Evolutionary conservation across 2,797 vertebrate species (phyloP).

Genomic region (Mus minutoides): DNA sequence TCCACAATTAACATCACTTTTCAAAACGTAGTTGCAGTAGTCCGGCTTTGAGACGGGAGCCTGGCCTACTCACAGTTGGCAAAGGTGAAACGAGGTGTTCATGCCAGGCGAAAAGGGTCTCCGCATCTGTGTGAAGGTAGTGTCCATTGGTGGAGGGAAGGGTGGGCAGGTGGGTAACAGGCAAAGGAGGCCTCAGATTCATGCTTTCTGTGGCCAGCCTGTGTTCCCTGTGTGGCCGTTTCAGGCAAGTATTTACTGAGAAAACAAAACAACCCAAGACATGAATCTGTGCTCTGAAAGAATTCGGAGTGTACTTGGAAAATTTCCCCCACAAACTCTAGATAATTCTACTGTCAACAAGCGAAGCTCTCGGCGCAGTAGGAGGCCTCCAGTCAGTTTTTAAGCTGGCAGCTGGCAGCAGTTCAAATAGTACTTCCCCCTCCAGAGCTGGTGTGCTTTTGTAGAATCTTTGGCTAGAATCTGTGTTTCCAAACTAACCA

Average conservation of each 20-base stretch:
- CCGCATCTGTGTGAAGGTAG: background rate
- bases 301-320: slow-evolving; percentile 55
- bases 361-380: slow-evolving; percentile 30
- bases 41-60: background rate
- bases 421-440: slow-evolving; percentile 10
- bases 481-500: background rate
- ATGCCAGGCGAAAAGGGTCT: background rate
- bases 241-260: background rate
- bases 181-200: background rate
- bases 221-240: background rate
- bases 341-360: slow-evolving; percentile 64
- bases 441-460: slow-evolving; percentile 21
- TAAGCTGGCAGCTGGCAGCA: slow-evolving; percentile 52
- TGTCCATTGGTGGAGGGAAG: too few relatives aligned
- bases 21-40: background rate
- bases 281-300: slow-evolving; percentile 33
- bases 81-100: background rate
- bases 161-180: background rate
- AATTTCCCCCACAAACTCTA: slow-evolving; percentile 30
- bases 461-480: slow-evolving; percentile 3
- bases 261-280: slow-evolving; percentile 23
- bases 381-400: slow-evolving; percentile 33
- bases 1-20: background rate
- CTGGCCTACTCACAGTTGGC: background rate
- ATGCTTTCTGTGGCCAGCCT: rapidly evolving